A percentile compares a stretch with the other conserved stretches of the same genome.
phyloP scores from a whole-genome alignment of 2,113 vertebrate genomes.

The Hemichromis elongatus region DNA sequence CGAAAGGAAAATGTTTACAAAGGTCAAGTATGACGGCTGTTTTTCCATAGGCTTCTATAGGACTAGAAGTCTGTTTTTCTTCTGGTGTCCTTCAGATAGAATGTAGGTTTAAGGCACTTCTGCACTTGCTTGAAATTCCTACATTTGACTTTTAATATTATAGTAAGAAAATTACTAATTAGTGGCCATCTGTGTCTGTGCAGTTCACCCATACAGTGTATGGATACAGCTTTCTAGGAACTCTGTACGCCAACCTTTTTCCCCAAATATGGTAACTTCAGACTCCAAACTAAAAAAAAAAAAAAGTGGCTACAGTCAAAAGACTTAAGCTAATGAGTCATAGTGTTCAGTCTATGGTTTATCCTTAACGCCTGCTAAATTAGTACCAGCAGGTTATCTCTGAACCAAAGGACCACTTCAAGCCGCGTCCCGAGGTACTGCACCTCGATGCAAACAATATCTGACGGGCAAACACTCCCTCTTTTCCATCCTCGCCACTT shows the following conservation, averaged over 20 bases:
- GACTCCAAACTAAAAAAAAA: background rate
- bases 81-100: too few relatives aligned
- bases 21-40: background rate
- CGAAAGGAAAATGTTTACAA: background rate
- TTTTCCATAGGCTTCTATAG: background rate
- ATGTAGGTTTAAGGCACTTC: background rate
- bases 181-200: background rate
- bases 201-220: background rate
- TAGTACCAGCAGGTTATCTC: background rate
- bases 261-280: background rate
- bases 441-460: background rate
- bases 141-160: background rate
- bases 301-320: background rate
- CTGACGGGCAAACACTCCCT: background rate
- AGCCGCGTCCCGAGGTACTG: background rate
- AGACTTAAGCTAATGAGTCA: background rate
- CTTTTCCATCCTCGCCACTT: background rate
- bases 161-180: background rate
- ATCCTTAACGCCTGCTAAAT: background rate
- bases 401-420: background rate
- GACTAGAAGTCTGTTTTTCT: too few relatives aligned
- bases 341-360: background rate
- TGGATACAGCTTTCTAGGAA: background rate
- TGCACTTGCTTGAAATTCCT: background rate
- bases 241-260: background rate